phyloP scores from a whole-genome alignment of 2,113 vertebrate genomes.

The Aspidoscelis tigris region DNA sequence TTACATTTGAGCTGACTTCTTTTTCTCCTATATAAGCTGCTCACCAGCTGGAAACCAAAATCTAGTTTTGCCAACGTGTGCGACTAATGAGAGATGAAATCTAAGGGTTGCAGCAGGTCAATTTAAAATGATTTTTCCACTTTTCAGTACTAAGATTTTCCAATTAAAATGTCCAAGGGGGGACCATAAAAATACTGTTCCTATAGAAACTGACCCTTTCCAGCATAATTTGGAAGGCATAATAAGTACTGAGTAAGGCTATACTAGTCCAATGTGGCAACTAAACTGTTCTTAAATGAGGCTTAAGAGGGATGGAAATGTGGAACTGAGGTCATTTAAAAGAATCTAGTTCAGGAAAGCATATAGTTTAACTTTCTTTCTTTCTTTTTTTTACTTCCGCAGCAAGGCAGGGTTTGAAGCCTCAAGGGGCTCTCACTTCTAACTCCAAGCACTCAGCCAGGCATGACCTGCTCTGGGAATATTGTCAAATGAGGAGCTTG shows the following conservation, averaged over 20 bases:
- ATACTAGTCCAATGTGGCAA: background rate
- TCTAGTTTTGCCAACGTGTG: background rate
- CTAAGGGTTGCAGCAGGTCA: constrained; percentile 13
- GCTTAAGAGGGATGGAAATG: too few species aligned
- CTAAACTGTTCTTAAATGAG: too few species aligned
- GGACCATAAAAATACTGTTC: background rate
- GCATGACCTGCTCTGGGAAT: too few species aligned
- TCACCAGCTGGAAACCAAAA: background rate
- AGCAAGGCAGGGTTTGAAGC: too few species aligned
- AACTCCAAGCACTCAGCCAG: too few species aligned
- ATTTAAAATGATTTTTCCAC: background rate
- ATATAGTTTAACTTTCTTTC: too few species aligned
- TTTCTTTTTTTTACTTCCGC: too few species aligned
- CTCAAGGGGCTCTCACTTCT: too few species aligned
- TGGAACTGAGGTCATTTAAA: too few species aligned
- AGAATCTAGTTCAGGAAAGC: too few species aligned
- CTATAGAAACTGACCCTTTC: constrained; percentile 10
- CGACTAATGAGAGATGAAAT: background rate
- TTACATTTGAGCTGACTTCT: background rate
- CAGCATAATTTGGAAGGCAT: background rate
- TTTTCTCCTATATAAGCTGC: background rate
- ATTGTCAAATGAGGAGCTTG: background rate
- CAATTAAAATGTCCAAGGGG: constrained; percentile 23
- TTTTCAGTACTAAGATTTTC: background rate
- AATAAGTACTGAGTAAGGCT: background rate